Evolutionary conservation across 2,113 vertebrate genomes (phyloP).

Genomic region (Ceyx cyanopectus): DNA sequence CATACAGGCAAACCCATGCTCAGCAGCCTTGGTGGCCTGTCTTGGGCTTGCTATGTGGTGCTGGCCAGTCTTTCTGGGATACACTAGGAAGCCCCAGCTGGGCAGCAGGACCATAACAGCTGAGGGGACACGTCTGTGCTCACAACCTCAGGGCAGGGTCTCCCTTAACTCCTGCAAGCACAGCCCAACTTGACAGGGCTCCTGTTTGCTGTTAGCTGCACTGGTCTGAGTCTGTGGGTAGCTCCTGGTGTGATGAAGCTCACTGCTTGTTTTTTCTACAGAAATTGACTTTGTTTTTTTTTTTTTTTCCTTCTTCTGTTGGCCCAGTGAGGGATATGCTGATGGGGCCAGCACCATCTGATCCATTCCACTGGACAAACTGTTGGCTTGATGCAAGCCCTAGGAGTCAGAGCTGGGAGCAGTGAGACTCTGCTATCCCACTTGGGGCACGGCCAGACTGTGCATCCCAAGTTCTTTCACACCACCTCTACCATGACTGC

Average conservation of each 20-base stretch:
- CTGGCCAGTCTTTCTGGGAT: neutral
- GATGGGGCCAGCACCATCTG: neutral
- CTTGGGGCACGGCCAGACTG: neutral
- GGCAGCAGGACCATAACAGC: neutral
- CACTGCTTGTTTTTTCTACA: neutral
- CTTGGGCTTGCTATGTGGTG: neutral
- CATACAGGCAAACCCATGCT: neutral
- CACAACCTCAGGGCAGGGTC: accelerated
- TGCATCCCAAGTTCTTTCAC: neutral
- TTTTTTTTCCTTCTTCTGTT: neutral
- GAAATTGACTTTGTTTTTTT: neutral
- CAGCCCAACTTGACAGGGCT: neutral
- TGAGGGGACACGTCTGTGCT: accelerated
- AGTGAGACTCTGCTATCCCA: neutral
- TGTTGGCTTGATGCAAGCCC: slow-evolving; percentile 20
- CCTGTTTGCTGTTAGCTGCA: neutral
- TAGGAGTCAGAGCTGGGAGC: neutral
- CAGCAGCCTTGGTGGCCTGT: neutral
- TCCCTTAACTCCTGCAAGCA: accelerated
- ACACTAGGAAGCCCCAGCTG: neutral
- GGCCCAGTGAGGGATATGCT: neutral
- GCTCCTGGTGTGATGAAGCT: neutral
- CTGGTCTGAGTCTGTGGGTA: neutral
- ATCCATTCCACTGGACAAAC: neutral
- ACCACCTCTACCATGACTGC: neutral